These are phyloP conservation scores for human (Homo sapiens) DNA, from an alignment of 2,113 vertebrate genomes.

Conservation along the genomic window DNA sequence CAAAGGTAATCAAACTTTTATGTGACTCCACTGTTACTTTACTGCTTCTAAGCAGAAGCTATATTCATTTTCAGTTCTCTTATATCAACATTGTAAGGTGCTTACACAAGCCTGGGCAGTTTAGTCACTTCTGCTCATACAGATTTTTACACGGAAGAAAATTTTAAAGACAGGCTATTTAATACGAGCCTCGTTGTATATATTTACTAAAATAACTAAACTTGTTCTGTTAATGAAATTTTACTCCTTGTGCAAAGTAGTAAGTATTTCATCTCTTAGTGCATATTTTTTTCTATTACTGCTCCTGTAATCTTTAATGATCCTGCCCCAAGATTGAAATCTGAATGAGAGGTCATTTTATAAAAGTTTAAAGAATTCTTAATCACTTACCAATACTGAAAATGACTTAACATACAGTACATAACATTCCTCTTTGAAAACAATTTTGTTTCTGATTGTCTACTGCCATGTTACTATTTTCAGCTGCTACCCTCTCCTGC, in stretches of 20 bases:
- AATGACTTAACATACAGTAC: neutral
- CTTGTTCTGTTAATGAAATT: neutral
- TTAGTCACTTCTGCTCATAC: neutral
- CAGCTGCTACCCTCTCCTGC: neutral
- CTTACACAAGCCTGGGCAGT: neutral
- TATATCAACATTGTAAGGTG: neutral
- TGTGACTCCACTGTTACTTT: neutral
- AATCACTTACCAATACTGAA: neutral
- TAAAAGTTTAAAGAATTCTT: constrained; percentile 9
- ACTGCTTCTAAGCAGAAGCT: neutral
- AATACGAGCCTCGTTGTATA: neutral
- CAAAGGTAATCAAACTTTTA: neutral
- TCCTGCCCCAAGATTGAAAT: neutral
- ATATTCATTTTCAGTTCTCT: neutral
- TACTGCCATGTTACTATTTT: neutral
- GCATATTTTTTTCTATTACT: neutral
- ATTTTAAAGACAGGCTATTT: neutral
- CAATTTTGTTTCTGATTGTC: neutral
- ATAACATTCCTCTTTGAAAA: neutral
- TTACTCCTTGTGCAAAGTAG: neutral
- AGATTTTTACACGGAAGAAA: neutral
- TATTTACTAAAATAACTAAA: constrained; percentile 27
- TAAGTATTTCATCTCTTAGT: neutral
- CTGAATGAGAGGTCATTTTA: neutral
- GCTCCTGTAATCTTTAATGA: neutral